Percentiles rank a stretch among this genome's conserved stretches.
phyloP scores from a whole-genome alignment of 2,113 vertebrate species.

The Alethe diademata region DNA sequence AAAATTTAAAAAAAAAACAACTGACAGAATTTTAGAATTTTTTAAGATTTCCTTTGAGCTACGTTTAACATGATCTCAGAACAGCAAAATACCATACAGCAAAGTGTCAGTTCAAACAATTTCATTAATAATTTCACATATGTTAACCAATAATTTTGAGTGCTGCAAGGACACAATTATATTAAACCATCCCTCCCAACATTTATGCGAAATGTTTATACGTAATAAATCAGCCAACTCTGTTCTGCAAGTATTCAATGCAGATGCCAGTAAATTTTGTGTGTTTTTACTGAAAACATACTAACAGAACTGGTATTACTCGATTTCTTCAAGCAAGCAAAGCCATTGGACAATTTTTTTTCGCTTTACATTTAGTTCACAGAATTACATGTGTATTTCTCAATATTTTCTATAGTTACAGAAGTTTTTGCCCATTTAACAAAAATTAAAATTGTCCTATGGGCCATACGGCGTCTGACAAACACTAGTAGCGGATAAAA shows the following conservation, averaged over 20 bases:
- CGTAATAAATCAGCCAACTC: background rate
- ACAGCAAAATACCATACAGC: background rate
- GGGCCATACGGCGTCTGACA: background rate
- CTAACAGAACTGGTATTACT: background rate
- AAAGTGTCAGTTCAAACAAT: background rate
- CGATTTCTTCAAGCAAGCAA: background rate
- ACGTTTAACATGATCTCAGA: background rate
- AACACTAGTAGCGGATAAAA: background rate
- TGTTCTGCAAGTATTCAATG: background rate
- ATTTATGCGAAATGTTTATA: background rate
- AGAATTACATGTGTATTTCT: background rate
- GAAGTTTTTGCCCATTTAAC: background rate
- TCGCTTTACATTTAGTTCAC: background rate
- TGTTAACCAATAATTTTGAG: background rate
- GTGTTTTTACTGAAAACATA: background rate
- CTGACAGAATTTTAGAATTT: background rate
- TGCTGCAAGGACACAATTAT: background rate
- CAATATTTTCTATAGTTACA: background rate
- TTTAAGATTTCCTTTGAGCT: background rate
- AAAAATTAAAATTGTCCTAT: background rate
- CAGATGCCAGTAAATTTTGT: background rate
- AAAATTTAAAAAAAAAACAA: background rate
- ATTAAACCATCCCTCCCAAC: background rate
- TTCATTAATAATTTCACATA: background rate
- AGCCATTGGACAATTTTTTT: background rate